Base-by-base conservation (phyloP, 2,888 invertebrate species). In the Diachrysia chrysitis region DNA sequence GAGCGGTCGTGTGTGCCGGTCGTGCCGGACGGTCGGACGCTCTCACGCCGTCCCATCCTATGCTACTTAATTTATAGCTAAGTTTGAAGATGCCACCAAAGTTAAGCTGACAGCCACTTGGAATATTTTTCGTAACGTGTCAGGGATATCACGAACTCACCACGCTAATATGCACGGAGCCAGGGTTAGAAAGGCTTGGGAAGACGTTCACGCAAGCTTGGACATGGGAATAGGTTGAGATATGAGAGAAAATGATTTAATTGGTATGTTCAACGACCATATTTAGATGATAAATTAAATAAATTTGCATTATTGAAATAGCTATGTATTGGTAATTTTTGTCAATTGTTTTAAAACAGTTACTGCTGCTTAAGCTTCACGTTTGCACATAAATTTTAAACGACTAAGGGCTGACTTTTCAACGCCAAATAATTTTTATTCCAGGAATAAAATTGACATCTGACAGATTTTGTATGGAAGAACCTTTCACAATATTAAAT, bases 11-110 rank as follows among this genome's bases (percentile, higher is more conserved):
- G 88, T 87, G 83, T 85, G 80, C 65, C 71, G 63, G 83, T 92
- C 93, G 93, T 93, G 92, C 89, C 67, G 90, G 91, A 90, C 91
- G 76, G 85, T 86, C 85, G 90, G 89, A 89, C 88, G 66, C 82
- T 89, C 88, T 90, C 91, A 91, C 92, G 91, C 83, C 83, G 82
- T 77, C 78, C 77, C 67, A 72, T 73, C 67, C 73, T 78, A 75
- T 76, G 83, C 82, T 79, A 77, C 83, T 79, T 82, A 77, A 84
- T 83, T 84, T 84, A 84, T 85, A 70, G 78, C 79, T 69, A 69
- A 60, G 71, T 71, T 70, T 71, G 62, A 76, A 70, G 76, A 78
- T 80, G 81, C 71, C 70, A 79, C 76, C 55, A 62, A 60, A 76
- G 78, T 75, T 75, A 75, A 75, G 78, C 74, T 78, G 74, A 78